Evolutionary conservation across 2,888 invertebrate species (phyloP), one percentile per base, ranked within the genome.

Genomic region (Clepsis dumicolana): DNA sequence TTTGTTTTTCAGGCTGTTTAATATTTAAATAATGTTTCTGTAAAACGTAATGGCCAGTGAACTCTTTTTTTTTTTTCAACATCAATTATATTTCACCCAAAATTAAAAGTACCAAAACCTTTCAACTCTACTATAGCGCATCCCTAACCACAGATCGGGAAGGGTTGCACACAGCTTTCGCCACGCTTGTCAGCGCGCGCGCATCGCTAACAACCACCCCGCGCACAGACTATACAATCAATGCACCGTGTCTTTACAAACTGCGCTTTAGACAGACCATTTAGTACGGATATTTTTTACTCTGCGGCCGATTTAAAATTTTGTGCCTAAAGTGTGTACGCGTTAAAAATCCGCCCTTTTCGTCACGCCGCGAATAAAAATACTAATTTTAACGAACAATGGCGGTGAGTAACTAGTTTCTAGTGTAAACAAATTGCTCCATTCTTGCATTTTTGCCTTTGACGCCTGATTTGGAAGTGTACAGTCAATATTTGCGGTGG

Each of bases 391-490:
- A 82, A 87, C 80, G 82, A 88, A 91, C 90, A 91, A 90, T 85
- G 77, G 83, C 82, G 80, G 80, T 72, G 85, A 80, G 82, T 90
- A 89, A 89, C 90, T 90, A 89, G 87, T 88, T 88, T 86, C 84
- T 80, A 88, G 87, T 91, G 91, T 87, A 90, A 91, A 91, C 91
- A 93, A 91, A 91, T 90, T 90, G 88, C 80, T 85, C 80, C 74
- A 85, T 89, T 89, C 85, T 85, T 81, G 77, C 76, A 77, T 75
- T 79, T 81, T 74, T 53, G 56, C 25, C 32, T 35, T 60, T 24
- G 29, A 41, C 16, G 53, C 57, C 50, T 67, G 48, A 62, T 64
- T 69, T 70, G 52, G 52, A 62, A 64, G 56, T 56, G 59, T 21
- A 53, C 29, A 53, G 59, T 41, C 24, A 68, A 66, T 57, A 71